Evolutionary conservation across 2,888 invertebrate genomes (phyloP).

Genomic region (Mythimna albipuncta): DNA sequence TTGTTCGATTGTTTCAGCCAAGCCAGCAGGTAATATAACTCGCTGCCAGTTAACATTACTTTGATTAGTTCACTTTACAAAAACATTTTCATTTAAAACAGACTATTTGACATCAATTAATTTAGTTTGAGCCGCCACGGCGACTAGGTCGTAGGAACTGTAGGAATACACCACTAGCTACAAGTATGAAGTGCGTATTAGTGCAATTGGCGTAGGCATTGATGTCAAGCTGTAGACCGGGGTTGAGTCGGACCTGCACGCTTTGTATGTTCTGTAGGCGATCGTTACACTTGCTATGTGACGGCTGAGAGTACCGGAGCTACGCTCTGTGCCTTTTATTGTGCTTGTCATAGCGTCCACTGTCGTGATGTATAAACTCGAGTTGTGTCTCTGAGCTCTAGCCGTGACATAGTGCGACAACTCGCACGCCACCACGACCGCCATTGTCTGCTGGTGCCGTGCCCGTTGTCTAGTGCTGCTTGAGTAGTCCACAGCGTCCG

Average conservation of each 20-base stretch:
- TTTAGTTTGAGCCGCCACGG: conserved; percentile 15
- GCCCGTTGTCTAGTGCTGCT: conserved; percentile 30
- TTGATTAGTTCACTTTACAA: conserved; percentile 38
- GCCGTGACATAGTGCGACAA: conserved; percentile 17
- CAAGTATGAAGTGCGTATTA: conserved; percentile 9
- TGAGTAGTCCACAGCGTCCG: conserved; percentile 18
- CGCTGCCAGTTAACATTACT: conserved; percentile 60
- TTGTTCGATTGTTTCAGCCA: conserved; percentile 67
- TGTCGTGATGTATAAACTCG: background rate
- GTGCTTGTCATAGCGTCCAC: background rate
- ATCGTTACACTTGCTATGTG: conserved; percentile 12
- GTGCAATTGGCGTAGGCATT: conserved; percentile 31
- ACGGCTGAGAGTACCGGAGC: conserved; percentile 12
- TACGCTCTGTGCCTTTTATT: background rate
- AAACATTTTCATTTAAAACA: conserved; percentile 5
- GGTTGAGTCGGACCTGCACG: conserved; percentile 51
- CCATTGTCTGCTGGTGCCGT: conserved; percentile 33
- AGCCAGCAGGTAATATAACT: conserved; percentile 65
- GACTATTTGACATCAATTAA: conserved; percentile 37
- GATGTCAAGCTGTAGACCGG: conserved; percentile 38
- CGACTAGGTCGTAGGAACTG: conserved; percentile 29
- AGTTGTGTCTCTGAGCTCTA: background rate
- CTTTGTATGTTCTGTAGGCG: conserved; percentile 35
- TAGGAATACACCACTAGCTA: conserved; percentile 22
- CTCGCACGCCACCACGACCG: conserved; percentile 43